A percentile compares a stretch with the other conserved stretches of the same genome.
Conservation (phyloP, 2,113 vertebrate genomes). For the Microcebus murinus region DNA sequence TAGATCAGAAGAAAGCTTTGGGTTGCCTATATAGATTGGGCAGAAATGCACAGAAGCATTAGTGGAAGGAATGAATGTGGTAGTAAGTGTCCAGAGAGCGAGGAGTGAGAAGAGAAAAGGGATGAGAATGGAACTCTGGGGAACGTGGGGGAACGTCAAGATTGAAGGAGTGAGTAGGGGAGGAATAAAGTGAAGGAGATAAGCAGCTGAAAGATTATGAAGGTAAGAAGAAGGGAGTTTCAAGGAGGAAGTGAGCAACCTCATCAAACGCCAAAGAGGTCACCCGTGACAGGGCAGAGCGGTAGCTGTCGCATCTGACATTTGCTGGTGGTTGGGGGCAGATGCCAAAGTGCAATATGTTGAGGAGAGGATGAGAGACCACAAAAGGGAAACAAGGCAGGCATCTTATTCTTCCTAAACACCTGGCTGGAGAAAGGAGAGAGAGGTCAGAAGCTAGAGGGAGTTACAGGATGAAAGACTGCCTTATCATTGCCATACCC, state of each 20-base stretch:
- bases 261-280: background rate
- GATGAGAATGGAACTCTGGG: no score
- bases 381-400: background rate
- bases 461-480: background rate
- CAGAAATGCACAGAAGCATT: background rate
- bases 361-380: background rate
- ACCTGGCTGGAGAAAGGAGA: background rate
- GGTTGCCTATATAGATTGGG: background rate
- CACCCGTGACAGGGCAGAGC: background rate
- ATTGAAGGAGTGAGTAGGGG: background rate
- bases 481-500: no score
- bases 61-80: background rate
- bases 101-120: background rate
- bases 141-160: background rate
- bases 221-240: background rate
- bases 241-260: background rate
- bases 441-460: background rate
- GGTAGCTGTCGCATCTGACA: rapidly evolving
- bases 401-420: background rate
- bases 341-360: background rate
- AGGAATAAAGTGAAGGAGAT: background rate
- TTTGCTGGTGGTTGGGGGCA: background rate
- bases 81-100: background rate
- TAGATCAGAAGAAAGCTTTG: background rate
- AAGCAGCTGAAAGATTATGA: background rate